Evolutionary conservation across 1,140 invertebrate species (phyloP), one percentile per base, ranked within the genome.

Genomic region (Lutraria rhynchaena): DNA sequence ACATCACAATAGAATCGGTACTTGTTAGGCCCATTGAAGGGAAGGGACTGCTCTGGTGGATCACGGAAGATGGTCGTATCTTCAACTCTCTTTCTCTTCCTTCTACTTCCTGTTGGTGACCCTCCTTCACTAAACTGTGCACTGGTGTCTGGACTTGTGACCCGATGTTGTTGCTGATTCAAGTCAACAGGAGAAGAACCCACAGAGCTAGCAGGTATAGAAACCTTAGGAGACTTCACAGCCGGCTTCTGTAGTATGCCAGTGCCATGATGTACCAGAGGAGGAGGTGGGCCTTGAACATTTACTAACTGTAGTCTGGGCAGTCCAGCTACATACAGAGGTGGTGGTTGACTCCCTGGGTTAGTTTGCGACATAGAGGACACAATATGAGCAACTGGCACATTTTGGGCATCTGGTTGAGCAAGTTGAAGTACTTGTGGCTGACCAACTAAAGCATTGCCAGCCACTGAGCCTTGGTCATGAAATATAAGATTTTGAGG

Each of bases 1-100:
- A 80, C 76, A 46, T 80, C 76, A 57, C 76, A 80, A 33, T 80
- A 80, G 53, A 80, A 80, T 3, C 76, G 29, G 53, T 80, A 80
- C 53, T 80, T 80, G 53, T 80, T 80, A 0, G 76, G 76, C 24
- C 76, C 76, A 31, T 80, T 80, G 37, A 80, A 80, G 31, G 76
- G 76, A 22, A 80, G 55, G 19, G 76, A 80, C 24, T 67, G 63
- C 35, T 80, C 76, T 53, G 65, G 76, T 46, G 63, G 76, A 29
- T 80, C 76, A 19, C 76, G 46, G 29, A 80, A 80, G 24, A 58
- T 31, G 7, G 76, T 70, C 22, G 76, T 80, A 33, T 80, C 76
- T 33, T 80, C 76, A 11, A 80, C 19, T 22, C 55, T 37, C 60
- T 70, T 80, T 17, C 76, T 19, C 46, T 80, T 80, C 41, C 46